phyloP scores from a whole-genome alignment of 2,888 invertebrate species.

The Aleiodes alternator region DNA sequence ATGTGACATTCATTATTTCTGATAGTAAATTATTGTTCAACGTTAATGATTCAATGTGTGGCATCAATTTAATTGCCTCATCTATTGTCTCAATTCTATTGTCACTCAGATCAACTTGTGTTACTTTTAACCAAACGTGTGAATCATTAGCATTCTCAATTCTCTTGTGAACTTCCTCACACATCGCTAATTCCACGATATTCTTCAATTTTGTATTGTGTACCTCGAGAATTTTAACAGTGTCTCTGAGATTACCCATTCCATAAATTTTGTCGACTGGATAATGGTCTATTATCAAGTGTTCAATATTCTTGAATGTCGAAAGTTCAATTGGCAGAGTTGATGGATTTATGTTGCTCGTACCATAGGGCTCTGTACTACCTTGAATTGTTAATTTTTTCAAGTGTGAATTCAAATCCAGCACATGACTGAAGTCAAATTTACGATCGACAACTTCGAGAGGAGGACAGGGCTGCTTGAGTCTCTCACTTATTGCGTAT shows the following conservation, averaged over 20 bases:
- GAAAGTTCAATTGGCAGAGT: slow-evolving; percentile 87
- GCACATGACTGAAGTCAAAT: slow-evolving; percentile 92
- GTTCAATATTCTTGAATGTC: slow-evolving; percentile 87
- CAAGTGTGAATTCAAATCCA: slow-evolving; percentile 91
- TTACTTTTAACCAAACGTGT: slow-evolving; percentile 84
- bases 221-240: slow-evolving; percentile 81
- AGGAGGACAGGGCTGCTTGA: slow-evolving; percentile 90
- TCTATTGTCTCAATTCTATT: slow-evolving; percentile 88
- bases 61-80: slow-evolving; percentile 86
- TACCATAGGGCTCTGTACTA: slow-evolving; percentile 82
- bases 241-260: slow-evolving; percentile 79
- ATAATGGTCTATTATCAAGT: slow-evolving; percentile 83
- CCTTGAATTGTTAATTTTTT: slow-evolving; percentile 83
- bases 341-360: slow-evolving; percentile 91
- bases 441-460: slow-evolving; percentile 86
- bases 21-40: slow-evolving; percentile 88
- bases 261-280: slow-evolving; percentile 82
- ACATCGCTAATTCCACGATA: slow-evolving; percentile 88
- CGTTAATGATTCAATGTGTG: slow-evolving; percentile 83
- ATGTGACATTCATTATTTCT: slow-evolving; percentile 85
- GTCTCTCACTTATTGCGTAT: slow-evolving; percentile 91
- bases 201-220: slow-evolving; percentile 82
- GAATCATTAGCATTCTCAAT: slow-evolving; percentile 75
- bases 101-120: slow-evolving; percentile 85
- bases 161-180: slow-evolving; percentile 88